Percentiles rank a stretch among this genome's conserved stretches.
These are phyloP conservation scores for Micrasema longulum DNA, from an alignment of 1,140 invertebrate genomes.

Conservation along the genomic window DNA sequence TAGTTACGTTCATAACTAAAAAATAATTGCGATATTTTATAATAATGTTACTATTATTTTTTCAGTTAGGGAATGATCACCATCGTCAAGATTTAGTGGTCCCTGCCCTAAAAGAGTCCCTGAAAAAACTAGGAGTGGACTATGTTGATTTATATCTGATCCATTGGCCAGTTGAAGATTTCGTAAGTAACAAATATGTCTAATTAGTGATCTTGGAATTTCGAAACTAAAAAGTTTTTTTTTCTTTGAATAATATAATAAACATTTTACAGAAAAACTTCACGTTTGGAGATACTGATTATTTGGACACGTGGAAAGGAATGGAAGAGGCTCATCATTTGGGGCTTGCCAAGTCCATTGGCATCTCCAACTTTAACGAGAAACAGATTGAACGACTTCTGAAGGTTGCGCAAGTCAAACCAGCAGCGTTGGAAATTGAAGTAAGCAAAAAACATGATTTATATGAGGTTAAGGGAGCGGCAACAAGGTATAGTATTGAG, in stretches of 20 bases:
- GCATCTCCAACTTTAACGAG: constrained; percentile 86
- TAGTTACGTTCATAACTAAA: too few relatives aligned
- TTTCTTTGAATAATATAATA: not conserved
- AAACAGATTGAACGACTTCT: constrained; percentile 78
- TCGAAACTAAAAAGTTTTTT: too few relatives aligned
- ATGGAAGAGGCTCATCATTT: constrained; percentile 76
- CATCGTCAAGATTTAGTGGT: constrained; percentile 75
- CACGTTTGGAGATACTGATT: constrained; percentile 61
- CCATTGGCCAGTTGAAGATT: constrained; percentile 87
- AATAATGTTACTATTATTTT: not conserved
- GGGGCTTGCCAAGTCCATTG: constrained; percentile 78
- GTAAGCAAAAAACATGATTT: constrained; percentile 11
- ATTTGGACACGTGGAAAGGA: constrained; percentile 72
- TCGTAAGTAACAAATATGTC: constrained; percentile 65
- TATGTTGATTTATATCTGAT: constrained; percentile 90
- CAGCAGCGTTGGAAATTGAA: constrained; percentile 77
- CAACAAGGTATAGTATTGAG: too few relatives aligned
- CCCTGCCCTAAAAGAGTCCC: constrained; percentile 62
- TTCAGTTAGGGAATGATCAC: constrained; percentile 81
- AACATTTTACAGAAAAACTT: constrained; percentile 33
- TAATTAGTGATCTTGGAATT: too few relatives aligned
- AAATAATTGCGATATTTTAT: too few relatives aligned
- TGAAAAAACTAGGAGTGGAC: constrained; percentile 76
- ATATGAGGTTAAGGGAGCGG: too few relatives aligned
- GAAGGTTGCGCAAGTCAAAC: constrained; percentile 73